Evolutionary conservation across 2,113 vertebrate genomes (phyloP).

Genomic region (Solea solea): DNA sequence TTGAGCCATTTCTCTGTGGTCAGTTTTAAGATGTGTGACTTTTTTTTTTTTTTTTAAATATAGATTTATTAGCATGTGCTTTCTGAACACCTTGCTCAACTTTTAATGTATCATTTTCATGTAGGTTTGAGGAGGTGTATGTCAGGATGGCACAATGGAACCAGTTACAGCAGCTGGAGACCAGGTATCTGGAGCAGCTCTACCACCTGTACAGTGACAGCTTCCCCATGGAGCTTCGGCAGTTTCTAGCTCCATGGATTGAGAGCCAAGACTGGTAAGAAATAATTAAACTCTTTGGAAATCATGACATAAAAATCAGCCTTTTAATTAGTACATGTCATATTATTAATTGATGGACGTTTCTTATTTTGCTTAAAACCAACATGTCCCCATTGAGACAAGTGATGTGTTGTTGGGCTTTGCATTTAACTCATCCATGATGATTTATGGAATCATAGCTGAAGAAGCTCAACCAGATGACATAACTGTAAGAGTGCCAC

Average conservation of each 20-base stretch:
- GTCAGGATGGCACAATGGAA: constrained; percentile 98
- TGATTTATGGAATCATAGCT: no score
- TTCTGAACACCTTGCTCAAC: background rate
- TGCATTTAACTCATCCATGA: no score
- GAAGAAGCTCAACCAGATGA: no score
- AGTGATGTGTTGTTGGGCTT: no score
- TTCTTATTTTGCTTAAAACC: no score
- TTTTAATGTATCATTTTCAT: background rate
- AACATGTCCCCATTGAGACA: no score
- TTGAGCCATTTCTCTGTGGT: constrained; percentile 21
- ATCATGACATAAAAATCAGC: background rate
- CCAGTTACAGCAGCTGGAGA: constrained; percentile 98
- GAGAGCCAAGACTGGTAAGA: constrained; percentile 97
- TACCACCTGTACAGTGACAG: constrained; percentile 99
- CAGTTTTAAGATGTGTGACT: background rate
- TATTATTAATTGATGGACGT: no score
- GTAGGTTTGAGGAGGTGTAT: constrained; percentile 37
- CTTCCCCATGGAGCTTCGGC: constrained; percentile 98
- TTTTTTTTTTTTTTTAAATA: background rate
- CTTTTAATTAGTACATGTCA: no score
- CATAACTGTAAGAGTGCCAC: no score
- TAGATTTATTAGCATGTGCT: background rate
- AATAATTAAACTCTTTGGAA: background rate
- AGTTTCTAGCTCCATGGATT: constrained; percentile 97
- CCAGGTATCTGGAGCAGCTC: constrained; percentile 96